Base-by-base conservation (phyloP, 1,140 invertebrate genomes). In the Oreohelix idahoensis region DNA sequence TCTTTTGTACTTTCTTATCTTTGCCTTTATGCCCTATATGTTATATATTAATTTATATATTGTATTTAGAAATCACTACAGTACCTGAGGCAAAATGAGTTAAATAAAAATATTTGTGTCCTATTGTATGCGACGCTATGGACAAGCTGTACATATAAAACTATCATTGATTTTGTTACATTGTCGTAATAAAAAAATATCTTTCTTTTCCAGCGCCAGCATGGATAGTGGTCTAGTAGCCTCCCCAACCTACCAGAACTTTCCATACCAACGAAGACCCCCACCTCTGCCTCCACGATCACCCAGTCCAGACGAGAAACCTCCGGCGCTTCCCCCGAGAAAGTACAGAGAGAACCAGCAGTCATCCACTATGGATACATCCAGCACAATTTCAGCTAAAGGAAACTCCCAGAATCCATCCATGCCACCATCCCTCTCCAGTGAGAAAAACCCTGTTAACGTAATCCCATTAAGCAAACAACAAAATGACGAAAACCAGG, bases 251-350 rank as follows among this genome's bases (percentile, higher is more conserved):
- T 88, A 87, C 81, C 85, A 86, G 63, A 89, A 88, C 75, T 81
- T 86, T 32, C 78, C 66, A 32, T 38, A 32, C 0, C 36, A 84
- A 1, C 66, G 88, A 29, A 84, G 86, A 29, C 86, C 86, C 23
- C 88, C 89, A 4, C 88, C 89, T 15, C 85, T 86, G 0, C 84
- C 86, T 29, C 89, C 87, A 51, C 83, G 82, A 45, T 80, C 84
- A 10, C 87, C 86, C 20, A 86, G 84, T 58, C 85, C 85, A 26
- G 88, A 89, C 13, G 86, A 87, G 26, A 73, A 76, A 26, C 89
- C 89, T 0, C 89, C 89, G 38, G 89, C 88, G 39, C 85, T 90
- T 32, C 89, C 90, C 23, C 90, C 90, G 10, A 85, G 89, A 23
- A 88, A 87, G 75, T 89, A 89, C 71, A 77, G 85, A 82, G 87